phyloP scores from a whole-genome alignment of 2,113 vertebrate genomes.

The Fukomys damarensis region DNA sequence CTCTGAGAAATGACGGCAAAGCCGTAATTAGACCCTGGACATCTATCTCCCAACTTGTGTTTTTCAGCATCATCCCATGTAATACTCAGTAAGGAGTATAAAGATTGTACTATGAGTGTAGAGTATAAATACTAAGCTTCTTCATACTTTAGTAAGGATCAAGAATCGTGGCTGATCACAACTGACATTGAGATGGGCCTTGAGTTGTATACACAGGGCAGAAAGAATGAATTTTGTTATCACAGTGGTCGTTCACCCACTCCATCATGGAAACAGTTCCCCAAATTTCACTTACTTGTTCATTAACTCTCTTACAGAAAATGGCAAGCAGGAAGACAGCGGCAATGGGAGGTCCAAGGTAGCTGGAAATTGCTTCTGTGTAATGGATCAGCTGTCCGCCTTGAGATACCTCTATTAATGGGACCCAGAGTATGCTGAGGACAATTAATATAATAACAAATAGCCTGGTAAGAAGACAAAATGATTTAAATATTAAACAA shows the following conservation, averaged over 20 bases:
- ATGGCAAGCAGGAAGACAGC: slow-evolving; percentile 90
- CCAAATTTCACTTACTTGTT: slow-evolving; percentile 84
- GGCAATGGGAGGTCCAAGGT: slow-evolving; percentile 91
- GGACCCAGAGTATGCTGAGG: slow-evolving; percentile 92
- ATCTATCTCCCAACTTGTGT: background rate
- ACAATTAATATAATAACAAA: slow-evolving; percentile 90
- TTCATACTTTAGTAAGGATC: background rate
- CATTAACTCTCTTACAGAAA: slow-evolving; percentile 92
- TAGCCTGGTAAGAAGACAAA: slow-evolving; percentile 82
- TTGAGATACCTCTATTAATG: slow-evolving; percentile 88
- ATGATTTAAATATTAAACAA: background rate
- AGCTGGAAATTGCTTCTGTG: slow-evolving; percentile 91
- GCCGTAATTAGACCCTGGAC: background rate
- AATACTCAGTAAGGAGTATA: background rate
- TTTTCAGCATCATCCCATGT: background rate
- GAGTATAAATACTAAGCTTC: background rate
- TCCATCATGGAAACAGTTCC: too few species aligned
- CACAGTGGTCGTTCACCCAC: background rate
- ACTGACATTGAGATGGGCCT: background rate
- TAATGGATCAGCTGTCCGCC: slow-evolving; percentile 93
- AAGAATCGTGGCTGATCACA: background rate
- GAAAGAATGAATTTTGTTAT: background rate
- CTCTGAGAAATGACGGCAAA: background rate
- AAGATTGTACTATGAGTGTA: background rate
- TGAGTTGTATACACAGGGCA: background rate